Base-by-base conservation (phyloP, 2,113 vertebrate species). In the Dinomys branickii region DNA sequence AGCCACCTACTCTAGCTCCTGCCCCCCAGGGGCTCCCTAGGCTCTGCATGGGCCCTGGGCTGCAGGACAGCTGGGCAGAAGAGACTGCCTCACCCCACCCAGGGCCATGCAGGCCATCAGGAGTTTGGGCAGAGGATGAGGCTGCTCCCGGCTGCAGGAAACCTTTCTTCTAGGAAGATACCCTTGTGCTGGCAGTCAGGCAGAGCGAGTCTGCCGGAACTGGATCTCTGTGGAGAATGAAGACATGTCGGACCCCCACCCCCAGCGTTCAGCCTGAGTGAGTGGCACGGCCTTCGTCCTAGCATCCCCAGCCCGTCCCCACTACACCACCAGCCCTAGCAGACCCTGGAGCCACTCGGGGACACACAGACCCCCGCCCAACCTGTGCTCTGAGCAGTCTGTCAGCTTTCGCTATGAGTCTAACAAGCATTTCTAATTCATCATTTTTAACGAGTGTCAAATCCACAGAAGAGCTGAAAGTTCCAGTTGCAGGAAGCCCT, bases 311-410 rank as follows among this genome's bases (percentile, higher is more conserved):
- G 88, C 59, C 2, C 10, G 12, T 35, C 41, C 83, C 12, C 63
- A 2, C 11, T 5, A 3, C 0, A 1, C 3, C 4, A 20, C 67
- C 30, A 12, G 5, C 69, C 35, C 17, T 13, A 20, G 12, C 4
- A 0, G 1, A 19, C 22, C 1, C 3, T 9, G 26, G 1, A 33
- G 38, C 24, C 1, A 0, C 4, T 0, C 0, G 75, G 41, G 20
- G 16, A 26, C 33, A 7, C 7, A 0, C 5, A 7, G 33, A 54
- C 50, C 50, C 3, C 47, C 20, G 1, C 65, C 11, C 6, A 14
- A 33, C 1, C 0, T 63, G 2, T 0, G 0, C 10, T 22, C 80
- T 12, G 1, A 11, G 8, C 22, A 0, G 50, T 1, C 54, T 2
- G 26, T 35, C 71, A 38, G 91, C 35, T 30, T 38, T 11, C 30